These are phyloP conservation scores for Tokudaia muenninki DNA, from an alignment of 2,797 vertebrate genomes.

Conservation along the genomic window DNA sequence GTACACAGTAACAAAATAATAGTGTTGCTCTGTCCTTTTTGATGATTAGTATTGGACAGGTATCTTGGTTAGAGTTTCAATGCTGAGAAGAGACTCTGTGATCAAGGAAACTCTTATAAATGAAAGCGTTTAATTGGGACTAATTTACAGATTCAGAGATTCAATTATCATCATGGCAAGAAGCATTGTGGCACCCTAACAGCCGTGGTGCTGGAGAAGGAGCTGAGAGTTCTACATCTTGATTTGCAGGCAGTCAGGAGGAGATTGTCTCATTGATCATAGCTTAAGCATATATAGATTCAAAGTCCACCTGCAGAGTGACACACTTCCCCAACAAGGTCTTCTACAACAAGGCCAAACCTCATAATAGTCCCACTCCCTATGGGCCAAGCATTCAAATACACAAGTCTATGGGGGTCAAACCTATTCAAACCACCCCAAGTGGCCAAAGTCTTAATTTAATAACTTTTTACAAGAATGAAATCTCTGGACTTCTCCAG, in stretches of 20 bases:
- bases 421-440: not conserved
- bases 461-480: not conserved
- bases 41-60: not conserved
- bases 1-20: slow-evolving; percentile 16
- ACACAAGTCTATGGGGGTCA: not conserved
- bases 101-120: not conserved
- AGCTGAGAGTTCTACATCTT: not conserved
- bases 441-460: not conserved
- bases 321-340: not conserved
- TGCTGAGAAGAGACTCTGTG: not conserved
- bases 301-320: not conserved
- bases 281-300: not conserved
- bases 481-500: slow-evolving; percentile 16
- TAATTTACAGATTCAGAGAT: not conserved
- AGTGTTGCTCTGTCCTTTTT: slow-evolving; percentile 25
- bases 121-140: not conserved
- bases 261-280: not conserved
- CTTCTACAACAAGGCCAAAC: not conserved
- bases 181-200: not conserved
- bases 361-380: not conserved
- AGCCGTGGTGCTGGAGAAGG: not conserved
- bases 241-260: not conserved
- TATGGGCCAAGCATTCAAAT: not conserved
- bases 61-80: not conserved
- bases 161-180: not conserved